Evolutionary conservation across 2,888 invertebrate genomes (phyloP).

Genomic region (Drosophila suboccidentalis): DNA sequence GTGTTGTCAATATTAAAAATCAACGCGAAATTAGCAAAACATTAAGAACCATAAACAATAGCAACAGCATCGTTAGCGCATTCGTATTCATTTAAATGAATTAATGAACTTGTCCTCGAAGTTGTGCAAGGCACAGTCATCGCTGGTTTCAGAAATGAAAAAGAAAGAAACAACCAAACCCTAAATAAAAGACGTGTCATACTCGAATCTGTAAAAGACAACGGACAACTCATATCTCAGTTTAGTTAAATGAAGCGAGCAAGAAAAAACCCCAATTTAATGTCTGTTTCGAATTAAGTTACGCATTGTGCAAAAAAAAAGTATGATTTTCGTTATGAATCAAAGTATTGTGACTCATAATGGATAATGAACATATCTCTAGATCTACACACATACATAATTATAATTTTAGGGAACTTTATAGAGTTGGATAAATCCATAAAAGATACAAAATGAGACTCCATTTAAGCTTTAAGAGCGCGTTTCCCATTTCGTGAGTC

Average conservation of each 20-base stretch:
- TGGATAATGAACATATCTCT: neutral
- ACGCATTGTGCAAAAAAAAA: conserved; percentile 51
- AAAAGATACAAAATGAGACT: neutral
- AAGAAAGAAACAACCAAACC: conserved; percentile 12
- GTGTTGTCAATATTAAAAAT: conserved; percentile 11
- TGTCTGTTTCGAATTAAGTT: conserved; percentile 40
- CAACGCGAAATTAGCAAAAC: conserved; percentile 3
- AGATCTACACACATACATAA: neutral
- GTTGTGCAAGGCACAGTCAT: conserved; percentile 41
- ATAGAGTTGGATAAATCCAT: neutral
- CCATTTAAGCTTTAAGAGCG: neutral
- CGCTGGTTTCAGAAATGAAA: conserved; percentile 14
- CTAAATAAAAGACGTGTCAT: conserved; percentile 41
- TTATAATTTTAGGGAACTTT: neutral
- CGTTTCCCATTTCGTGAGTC: conserved; percentile 33
- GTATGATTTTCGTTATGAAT: conserved; percentile 8
- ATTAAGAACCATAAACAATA: conserved; percentile 19
- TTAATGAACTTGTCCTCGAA: conserved; percentile 50
- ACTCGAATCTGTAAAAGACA: conserved; percentile 8
- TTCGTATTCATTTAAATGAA: conserved; percentile 2
- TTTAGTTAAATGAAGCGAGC: conserved; percentile 4
- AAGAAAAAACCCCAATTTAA: conserved; percentile 36
- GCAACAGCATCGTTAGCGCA: conserved; percentile 8
- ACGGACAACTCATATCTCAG: conserved; percentile 19
- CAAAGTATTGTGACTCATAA: conserved; percentile 37